These are phyloP conservation scores for Epinephelus fuscoguttatus DNA, from an alignment of 2,113 vertebrate species.

Conservation along the genomic window DNA sequence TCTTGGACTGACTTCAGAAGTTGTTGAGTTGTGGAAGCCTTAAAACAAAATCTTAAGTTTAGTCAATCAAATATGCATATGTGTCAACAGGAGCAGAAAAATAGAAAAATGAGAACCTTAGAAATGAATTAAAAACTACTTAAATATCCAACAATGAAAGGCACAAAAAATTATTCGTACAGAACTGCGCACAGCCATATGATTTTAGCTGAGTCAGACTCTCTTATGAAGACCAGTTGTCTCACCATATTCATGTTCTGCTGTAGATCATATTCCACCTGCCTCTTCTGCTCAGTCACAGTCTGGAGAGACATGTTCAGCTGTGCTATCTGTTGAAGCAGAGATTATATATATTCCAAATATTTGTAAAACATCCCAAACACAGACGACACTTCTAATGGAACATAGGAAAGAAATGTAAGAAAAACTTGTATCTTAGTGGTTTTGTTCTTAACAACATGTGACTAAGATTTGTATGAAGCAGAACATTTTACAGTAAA, in stretches of 20 bases:
- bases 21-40: constrained; percentile 35
- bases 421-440: too few relatives aligned
- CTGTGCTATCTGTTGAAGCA: constrained; percentile 6
- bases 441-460: too few relatives aligned
- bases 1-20: constrained; percentile 32
- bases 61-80: neutral
- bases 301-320: constrained; percentile 15
- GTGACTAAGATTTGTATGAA: too few relatives aligned
- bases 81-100: too few relatives aligned
- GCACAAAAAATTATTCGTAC: too few relatives aligned
- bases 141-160: too few relatives aligned
- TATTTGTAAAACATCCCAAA: neutral
- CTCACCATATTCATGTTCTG: constrained; percentile 23
- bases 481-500: too few relatives aligned
- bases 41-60: neutral
- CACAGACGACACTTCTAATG: neutral
- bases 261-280: constrained; percentile 45
- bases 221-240: too few relatives aligned
- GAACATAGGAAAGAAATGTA: neutral
- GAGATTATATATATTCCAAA: neutral
- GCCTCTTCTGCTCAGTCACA: constrained; percentile 20
- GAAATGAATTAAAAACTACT: too few relatives aligned
- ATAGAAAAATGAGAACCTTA: too few relatives aligned
- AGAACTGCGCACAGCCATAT: too few relatives aligned
- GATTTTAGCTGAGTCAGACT: neutral